Evolutionary conservation across 2,797 vertebrate genomes (phyloP).

Genomic region (Spizella passerina): DNA sequence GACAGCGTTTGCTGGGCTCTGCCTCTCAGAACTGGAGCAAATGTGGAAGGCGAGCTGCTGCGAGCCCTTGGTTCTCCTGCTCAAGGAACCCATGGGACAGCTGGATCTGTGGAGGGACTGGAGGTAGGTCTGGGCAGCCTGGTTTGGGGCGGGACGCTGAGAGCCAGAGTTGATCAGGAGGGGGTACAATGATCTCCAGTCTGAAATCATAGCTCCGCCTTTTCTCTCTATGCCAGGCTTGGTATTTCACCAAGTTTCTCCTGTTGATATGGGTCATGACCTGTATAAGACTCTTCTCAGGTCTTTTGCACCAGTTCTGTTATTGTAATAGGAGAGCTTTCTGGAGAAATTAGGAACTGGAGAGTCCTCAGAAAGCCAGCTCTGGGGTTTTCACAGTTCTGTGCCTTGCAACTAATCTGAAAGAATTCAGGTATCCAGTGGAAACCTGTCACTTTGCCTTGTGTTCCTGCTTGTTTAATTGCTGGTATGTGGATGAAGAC

Average conservation of each 20-base stretch:
- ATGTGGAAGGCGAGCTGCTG: background rate
- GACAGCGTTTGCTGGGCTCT: background rate
- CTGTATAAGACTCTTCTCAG: background rate
- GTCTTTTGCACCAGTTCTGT: background rate
- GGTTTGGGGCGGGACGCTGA: background rate
- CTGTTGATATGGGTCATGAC: background rate
- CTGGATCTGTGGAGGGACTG: conserved; percentile 26
- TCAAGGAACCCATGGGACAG: background rate
- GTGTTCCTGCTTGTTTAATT: background rate
- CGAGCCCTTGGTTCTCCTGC: background rate
- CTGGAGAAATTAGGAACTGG: background rate
- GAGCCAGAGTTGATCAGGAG: background rate
- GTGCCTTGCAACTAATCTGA: background rate
- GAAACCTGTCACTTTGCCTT: background rate
- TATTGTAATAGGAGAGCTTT: background rate
- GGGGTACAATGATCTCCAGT: background rate
- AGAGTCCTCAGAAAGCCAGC: background rate
- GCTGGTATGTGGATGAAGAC: background rate
- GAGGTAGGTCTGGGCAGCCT: background rate
- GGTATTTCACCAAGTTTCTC: background rate
- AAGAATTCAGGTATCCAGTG: background rate
- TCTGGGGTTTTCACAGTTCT: background rate
- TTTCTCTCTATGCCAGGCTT: background rate
- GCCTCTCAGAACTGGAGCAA: background rate
- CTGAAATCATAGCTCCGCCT: background rate